These are phyloP conservation scores for Drosophila eohydei DNA, from an alignment of 2,888 invertebrate species.

Conservation along the genomic window DNA sequence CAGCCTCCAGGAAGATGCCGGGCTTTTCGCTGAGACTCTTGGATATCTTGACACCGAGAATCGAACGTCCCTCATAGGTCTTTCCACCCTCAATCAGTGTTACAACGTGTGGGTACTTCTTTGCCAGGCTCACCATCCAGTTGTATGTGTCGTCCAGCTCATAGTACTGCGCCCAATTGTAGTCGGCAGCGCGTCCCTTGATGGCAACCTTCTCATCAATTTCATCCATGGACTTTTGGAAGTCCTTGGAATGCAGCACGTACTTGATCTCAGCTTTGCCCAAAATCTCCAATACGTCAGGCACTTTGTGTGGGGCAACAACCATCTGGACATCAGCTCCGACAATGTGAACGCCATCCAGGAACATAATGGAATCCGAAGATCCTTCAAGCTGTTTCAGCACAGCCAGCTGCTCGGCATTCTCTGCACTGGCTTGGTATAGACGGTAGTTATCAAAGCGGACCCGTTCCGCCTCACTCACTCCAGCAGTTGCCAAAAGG, in stretches of 20 bases:
- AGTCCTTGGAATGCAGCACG: conserved; percentile 84
- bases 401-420: conserved; percentile 85
- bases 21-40: conserved; percentile 85
- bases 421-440: conserved; percentile 86
- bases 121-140: conserved; percentile 87
- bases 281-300: conserved; percentile 75
- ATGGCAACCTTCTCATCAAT: conserved; percentile 60
- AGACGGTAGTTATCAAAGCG: conserved; percentile 87
- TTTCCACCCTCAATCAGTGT: conserved; percentile 86
- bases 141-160: conserved; percentile 85
- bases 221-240: conserved; percentile 82
- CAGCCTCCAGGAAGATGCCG: conserved; percentile 87
- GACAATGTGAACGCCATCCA: conserved; percentile 84
- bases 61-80: conserved; percentile 87
- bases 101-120: conserved; percentile 85
- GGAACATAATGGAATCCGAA: conserved; percentile 85
- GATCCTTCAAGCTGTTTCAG: conserved; percentile 85
- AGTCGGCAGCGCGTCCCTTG: conserved; percentile 57
- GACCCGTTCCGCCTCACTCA: conserved; percentile 62
- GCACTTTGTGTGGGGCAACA: conserved; percentile 82
- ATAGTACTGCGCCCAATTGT: conserved; percentile 81
- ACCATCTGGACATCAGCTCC: conserved; percentile 86
- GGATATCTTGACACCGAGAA: conserved; percentile 87
- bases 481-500: conserved; percentile 49
- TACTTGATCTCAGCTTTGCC: conserved; percentile 84